These are phyloP conservation scores for Chrysomallon squamiferum DNA, from an alignment of 1,140 invertebrate species.

Conservation along the genomic window DNA sequence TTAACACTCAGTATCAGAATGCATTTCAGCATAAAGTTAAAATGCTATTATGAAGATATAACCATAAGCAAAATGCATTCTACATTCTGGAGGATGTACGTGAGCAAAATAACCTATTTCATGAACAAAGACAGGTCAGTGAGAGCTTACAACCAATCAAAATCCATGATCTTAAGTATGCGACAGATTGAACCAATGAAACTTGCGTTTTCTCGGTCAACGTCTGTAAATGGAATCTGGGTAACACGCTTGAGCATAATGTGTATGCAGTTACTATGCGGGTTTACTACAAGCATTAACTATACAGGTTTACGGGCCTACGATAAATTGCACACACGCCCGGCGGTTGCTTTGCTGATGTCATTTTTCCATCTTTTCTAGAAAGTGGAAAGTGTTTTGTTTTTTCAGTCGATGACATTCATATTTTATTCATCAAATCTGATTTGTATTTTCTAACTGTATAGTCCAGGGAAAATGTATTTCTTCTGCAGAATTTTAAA, in stretches of 20 bases:
- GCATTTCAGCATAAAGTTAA: not conserved
- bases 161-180: conserved; percentile 14
- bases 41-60: not conserved
- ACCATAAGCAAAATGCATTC: not conserved
- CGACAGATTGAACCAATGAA: conserved; percentile 10
- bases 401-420: not conserved
- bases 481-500: too few species aligned
- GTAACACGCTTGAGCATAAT: conserved; percentile 9
- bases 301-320: conserved; percentile 23
- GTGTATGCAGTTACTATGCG: conserved; percentile 42
- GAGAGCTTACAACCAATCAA: not conserved
- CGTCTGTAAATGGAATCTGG: conserved; percentile 20
- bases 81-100: not conserved
- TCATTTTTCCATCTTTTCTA: not conserved
- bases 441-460: too few species aligned
- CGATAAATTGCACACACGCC: too few species aligned
- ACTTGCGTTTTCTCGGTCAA: conserved; percentile 9
- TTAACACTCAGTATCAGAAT: too few species aligned
- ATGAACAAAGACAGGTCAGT: not conserved
- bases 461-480: too few species aligned
- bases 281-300: conserved; percentile 27
- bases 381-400: not conserved
- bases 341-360: too few species aligned
- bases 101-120: conserved; percentile 1
- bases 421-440: not conserved